Evolutionary conservation across 2,113 vertebrate genomes (phyloP), one percentile per base, ranked within the genome.

Genomic region (Sapayoa aenigma): DNA sequence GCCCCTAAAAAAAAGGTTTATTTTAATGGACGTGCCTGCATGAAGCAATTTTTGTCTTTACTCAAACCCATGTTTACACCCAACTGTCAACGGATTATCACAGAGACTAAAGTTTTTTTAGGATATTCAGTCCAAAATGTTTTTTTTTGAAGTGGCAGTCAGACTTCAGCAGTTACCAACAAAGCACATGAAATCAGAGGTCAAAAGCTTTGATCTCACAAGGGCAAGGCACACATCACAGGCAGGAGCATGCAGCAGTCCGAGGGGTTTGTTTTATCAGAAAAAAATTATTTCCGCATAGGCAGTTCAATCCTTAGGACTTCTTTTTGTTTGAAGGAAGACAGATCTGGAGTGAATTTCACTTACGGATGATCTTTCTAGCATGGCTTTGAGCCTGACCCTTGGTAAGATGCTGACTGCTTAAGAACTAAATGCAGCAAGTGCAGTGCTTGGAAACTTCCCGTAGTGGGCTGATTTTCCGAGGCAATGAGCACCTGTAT

Each of bases 181-280:
- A 94, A 91, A 96, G 90, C 81, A 66, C 1, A 21, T 18, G 68
- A 75, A 96, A 91, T 53, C 21, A 4, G 68, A 96, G 94, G 96
- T 96, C 94, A 96, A 84, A 93, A 91, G 87, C 92, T 94, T 94
- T 84, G 82, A 93, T 96, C 84, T 72, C 4, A 2, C 33, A 37
- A 83, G 87, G 80, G 84, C 91, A 95, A 66, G 86, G 78, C 63
- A 59, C 56, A 63, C 75, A 93, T 89, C 92, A 94, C 39, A 74
- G 84, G 87, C 75, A 87, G 91, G 66, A 78, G 75, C 22, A 28
- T 11, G 0, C 72, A n/a, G 87, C 87, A 90, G 87, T 82, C 74
- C 83, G 49, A 49, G 67, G 55, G 75, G 68, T 94, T 97, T 94
- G 94, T 94, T 95, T 95, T 67, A 95, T 93, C 91, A 91, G 84